Percentiles rank a stretch among this genome's conserved stretches.
Evolutionary conservation across 2,113 vertebrate genomes (phyloP).

Genomic region (Telmatochromis sp.): DNA sequence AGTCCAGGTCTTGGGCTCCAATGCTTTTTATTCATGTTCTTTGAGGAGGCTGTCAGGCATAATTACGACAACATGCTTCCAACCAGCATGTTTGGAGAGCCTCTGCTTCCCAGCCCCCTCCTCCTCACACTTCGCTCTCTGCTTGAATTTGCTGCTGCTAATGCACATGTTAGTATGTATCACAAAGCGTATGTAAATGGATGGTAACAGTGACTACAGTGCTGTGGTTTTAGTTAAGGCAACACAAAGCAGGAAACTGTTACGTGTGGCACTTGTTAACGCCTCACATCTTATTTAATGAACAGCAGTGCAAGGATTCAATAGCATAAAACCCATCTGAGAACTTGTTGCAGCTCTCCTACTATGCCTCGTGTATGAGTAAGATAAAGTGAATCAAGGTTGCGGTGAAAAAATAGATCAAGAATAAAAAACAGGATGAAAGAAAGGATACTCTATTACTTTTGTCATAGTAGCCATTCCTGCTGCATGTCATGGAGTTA

Average conservation of each 20-base stretch:
- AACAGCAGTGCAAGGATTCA: background rate
- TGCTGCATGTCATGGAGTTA: background rate
- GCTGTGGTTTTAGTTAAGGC: background rate
- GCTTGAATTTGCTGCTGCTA: background rate
- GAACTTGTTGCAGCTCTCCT: background rate
- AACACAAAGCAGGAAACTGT: background rate
- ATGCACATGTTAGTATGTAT: background rate
- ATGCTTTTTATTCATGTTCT: slow-evolving; percentile 56
- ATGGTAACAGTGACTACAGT: background rate
- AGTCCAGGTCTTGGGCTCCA: slow-evolving; percentile 37
- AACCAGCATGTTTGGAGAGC: slow-evolving; percentile 29
- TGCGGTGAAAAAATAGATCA: background rate
- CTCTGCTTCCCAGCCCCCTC: background rate
- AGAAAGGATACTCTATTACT: background rate
- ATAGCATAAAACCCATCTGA: background rate
- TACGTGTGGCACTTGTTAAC: background rate
- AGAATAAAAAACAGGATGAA: background rate
- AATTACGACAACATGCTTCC: slow-evolving; percentile 49
- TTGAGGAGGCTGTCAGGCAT: slow-evolving; percentile 49
- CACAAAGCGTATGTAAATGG: background rate
- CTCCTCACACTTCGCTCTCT: background rate
- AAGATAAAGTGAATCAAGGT: background rate
- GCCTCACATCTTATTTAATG: background rate
- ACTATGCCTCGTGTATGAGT: background rate
- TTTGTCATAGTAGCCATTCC: background rate